A percentile compares a stretch with the other conserved stretches of the same genome.
phyloP scores from a whole-genome alignment of 2,797 vertebrate genomes.

The Lutjanus argentimaculatus region DNA sequence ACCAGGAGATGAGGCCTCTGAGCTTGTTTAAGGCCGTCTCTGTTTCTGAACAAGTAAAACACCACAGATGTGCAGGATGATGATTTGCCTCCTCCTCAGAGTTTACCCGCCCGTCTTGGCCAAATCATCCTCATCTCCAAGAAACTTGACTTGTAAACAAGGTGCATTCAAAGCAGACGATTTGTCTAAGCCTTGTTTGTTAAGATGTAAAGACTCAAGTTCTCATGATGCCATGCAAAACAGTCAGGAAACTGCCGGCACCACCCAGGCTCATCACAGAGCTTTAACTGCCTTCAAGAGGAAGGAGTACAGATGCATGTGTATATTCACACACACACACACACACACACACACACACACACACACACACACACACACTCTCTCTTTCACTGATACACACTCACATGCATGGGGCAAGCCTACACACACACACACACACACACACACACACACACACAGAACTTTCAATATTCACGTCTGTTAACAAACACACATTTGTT shows the following conservation, averaged over 20 bases:
- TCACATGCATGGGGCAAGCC: too few relatives aligned
- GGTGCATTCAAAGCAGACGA: conserved; percentile 74
- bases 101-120: conserved; percentile 20
- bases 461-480: conserved; percentile 36
- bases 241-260: conserved; percentile 13
- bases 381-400: background rate
- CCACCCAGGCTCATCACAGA: background rate
- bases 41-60: conserved; percentile 1
- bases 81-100: conserved; percentile 47
- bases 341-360: conserved; percentile 1
- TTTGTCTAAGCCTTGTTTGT: conserved; percentile 69
- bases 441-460: background rate
- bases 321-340: background rate
- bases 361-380: background rate
- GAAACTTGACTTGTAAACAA: conserved; percentile 85
- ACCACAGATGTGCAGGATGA: background rate
- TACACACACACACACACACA: background rate
- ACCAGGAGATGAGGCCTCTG: background rate
- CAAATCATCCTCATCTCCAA: conserved; percentile 36
- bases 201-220: conserved; percentile 50
- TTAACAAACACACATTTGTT: conserved; percentile 70
- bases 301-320: background rate
- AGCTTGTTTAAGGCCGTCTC: background rate
- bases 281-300: background rate
- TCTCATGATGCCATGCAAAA: conserved; percentile 70